Evolutionary conservation across 53 echinoderm and acorn worm species (phyloP).

Genomic region (Paelopatides confundens): DNA sequence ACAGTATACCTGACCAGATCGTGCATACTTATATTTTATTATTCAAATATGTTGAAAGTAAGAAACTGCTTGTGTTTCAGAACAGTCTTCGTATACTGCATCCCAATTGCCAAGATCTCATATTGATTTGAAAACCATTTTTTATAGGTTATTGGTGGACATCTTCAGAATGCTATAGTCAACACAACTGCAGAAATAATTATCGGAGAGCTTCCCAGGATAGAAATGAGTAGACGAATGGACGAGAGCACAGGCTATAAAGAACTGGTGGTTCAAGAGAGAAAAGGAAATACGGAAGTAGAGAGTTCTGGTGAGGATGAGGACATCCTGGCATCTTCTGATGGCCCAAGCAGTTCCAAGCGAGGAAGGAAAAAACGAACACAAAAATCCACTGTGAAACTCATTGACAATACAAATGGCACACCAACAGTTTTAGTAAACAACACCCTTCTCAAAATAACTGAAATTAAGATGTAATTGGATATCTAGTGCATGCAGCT

Average conservation of each 20-base stretch:
- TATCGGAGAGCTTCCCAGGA: conserved; percentile 73
- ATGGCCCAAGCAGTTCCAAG: background rate
- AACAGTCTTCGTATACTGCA: too few species aligned
- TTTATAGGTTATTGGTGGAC: conserved; percentile 89
- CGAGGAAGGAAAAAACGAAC: background rate
- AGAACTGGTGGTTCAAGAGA: conserved; percentile 72
- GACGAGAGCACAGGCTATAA: conserved; percentile 71
- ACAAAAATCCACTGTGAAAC: background rate
- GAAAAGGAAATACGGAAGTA: conserved; percentile 18
- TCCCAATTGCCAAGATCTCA: too few species aligned
- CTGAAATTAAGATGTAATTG: background rate
- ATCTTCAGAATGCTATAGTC: conserved; percentile 74
- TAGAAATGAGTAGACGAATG: conserved; percentile 69
- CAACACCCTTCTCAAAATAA: conserved; percentile 15
- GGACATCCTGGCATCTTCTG: background rate
- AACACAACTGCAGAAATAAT: conserved; percentile 91
- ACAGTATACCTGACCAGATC: too few species aligned
- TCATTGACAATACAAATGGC: conserved; percentile 1
- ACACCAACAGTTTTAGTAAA: conserved; percentile 5
- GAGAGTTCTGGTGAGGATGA: background rate
- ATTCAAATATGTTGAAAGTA: too few species aligned
- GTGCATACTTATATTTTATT: too few species aligned
- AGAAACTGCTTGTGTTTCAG: too few species aligned
- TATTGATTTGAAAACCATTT: too few species aligned
- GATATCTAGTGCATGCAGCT: too few species aligned